Evolutionary conservation across 2,113 vertebrate species (phyloP).

Genomic region (Oncorhynchus kisutch): DNA sequence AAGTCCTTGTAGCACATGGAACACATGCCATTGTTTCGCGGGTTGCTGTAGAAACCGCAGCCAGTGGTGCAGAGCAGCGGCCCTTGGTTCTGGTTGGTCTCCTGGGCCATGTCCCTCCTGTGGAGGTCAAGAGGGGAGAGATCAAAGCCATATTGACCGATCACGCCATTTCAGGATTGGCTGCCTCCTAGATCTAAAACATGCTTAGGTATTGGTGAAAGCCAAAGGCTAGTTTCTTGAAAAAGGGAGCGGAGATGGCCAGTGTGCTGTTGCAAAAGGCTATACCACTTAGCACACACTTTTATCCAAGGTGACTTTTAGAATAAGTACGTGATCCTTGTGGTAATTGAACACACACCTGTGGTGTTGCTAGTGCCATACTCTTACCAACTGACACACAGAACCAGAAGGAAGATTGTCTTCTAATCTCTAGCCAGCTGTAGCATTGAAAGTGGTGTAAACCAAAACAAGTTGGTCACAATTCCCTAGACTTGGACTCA

Average conservation of each 20-base stretch:
- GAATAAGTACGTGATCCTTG: background rate
- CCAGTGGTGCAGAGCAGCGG: constrained; percentile 88
- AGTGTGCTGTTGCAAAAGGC: too few species aligned
- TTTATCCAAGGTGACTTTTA: background rate
- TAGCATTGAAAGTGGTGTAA: background rate
- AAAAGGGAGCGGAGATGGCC: background rate
- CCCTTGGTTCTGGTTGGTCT: constrained; percentile 87
- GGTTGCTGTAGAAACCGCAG: constrained; percentile 88
- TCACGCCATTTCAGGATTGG: background rate
- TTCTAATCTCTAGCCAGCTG: background rate
- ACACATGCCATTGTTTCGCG: constrained; percentile 87
- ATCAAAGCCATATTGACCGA: background rate
- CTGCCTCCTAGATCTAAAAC: background rate
- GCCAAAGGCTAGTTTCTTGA: background rate
- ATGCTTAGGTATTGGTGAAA: background rate
- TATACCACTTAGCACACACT: too few species aligned
- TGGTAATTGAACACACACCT: too few species aligned
- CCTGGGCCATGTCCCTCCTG: constrained; percentile 85
- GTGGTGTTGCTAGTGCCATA: too few species aligned
- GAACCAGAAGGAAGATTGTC: too few species aligned
- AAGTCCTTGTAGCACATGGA: constrained; percentile 90
- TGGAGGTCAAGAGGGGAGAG: background rate
- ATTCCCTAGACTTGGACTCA: background rate
- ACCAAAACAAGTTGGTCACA: background rate
- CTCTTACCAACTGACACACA: too few species aligned